Evolutionary conservation across 2,888 invertebrate species (phyloP).

Genomic region (Drosophila rubida): DNA sequence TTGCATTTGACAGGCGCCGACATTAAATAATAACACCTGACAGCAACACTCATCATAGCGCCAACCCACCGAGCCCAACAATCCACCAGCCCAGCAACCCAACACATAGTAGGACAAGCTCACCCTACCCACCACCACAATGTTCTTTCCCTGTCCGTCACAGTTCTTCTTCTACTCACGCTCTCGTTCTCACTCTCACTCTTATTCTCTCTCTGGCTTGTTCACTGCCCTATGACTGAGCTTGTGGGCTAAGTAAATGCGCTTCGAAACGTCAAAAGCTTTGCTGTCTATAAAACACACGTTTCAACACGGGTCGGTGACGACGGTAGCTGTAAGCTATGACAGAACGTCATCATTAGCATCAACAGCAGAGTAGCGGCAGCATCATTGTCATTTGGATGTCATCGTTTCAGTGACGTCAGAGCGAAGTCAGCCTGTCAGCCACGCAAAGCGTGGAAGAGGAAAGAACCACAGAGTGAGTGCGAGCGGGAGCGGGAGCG

Average conservation of each 20-base stretch:
- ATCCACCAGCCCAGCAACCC: not conserved
- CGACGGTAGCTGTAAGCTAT: slow-evolving; percentile 10
- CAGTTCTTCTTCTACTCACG: not conserved
- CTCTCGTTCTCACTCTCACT: slow-evolving; percentile 6
- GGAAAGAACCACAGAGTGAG: too few relatives aligned
- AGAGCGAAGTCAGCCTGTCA: slow-evolving; percentile 29
- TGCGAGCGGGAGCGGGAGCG: too few relatives aligned
- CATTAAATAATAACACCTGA: slow-evolving; percentile 72
- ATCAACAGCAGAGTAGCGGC: slow-evolving; percentile 19
- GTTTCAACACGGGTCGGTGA: not conserved
- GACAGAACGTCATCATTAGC: slow-evolving; percentile 43
- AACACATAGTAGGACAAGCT: not conserved
- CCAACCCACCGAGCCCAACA: not conserved
- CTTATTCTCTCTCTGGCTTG: slow-evolving; percentile 6
- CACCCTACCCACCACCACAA: slow-evolving; percentile 9
- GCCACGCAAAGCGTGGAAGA: too few relatives aligned
- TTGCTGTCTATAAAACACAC: slow-evolving; percentile 13
- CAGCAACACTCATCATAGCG: slow-evolving; percentile 50
- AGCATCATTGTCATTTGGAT: slow-evolving; percentile 42
- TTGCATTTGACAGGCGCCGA: slow-evolving; percentile 70
- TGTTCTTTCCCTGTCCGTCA: not conserved
- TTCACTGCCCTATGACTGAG: slow-evolving; percentile 30
- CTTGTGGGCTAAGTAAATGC: slow-evolving; percentile 41
- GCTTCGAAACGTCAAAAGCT: slow-evolving; percentile 41
- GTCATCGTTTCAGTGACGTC: slow-evolving; percentile 49